Base-by-base conservation (phyloP, 2,797 vertebrate genomes). In the Scolopax bukidnonensis region DNA sequence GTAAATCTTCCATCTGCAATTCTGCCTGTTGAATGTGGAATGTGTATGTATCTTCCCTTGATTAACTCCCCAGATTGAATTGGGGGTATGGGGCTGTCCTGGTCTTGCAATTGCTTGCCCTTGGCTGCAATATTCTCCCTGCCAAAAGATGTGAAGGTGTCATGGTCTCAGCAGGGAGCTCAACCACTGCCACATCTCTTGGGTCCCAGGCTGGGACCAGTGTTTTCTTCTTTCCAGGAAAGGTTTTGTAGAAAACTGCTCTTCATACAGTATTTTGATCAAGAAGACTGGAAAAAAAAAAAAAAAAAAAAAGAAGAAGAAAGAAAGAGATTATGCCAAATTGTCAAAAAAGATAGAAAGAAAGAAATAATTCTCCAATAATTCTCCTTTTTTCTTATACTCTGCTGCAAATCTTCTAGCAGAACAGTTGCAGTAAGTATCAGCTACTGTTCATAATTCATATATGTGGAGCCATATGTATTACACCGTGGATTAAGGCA, bases 391-490 rank as follows among this genome's bases (percentile, higher is more conserved):
- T 92, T 71, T 40, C 70, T 74, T 43, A 41, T 41, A 12, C 32
- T 67, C 48, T 54, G 56, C 38, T 80, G 45, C 30, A 92, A 93
- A 93, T 71, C 71, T 79, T 77, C 32, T n/a, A 63, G 64, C 87
- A 92, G 74, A 92, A 86, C 87, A 90, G 84, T 92, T 86, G 70
- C 88, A 67, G 36, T 30, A 75, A 84, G 53, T 74, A 74, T 83
- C 57, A 95, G 75, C 90, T 94, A 84, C 89, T 94, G 74, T 90
- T 88, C 67, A 59, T 27, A 96, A 92, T 51, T 48, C 53, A 24
- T 83, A 28, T 27, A 21, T 71, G 78, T 64, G 87, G 90, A 94
- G 65, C 53, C 84, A 38, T 60, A 63, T 40, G 65, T 67, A 33
- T 77, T 80, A 80, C 30, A 45, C 48, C 48, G 78, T 65, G 89